phyloP scores from a whole-genome alignment of 2,113 vertebrate genomes.

The Erythrolamprus reginae region DNA sequence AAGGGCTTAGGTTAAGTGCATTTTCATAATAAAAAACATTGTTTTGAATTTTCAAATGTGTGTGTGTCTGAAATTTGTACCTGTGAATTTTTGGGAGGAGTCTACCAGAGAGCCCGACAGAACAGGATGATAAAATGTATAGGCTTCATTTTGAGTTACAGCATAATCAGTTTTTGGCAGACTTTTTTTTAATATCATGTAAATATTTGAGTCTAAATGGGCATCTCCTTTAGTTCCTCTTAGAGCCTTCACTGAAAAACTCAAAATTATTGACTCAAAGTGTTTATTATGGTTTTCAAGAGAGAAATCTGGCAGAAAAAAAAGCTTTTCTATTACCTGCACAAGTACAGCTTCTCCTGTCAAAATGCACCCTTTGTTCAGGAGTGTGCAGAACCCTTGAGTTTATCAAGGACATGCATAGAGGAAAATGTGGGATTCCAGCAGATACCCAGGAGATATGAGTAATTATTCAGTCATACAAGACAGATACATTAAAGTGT shows the following conservation, averaged over 20 bases:
- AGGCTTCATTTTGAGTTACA: neutral
- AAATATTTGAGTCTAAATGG: neutral
- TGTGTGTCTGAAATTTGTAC: too few relatives aligned
- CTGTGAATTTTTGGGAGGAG: too few relatives aligned
- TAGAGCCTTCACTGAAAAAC: neutral
- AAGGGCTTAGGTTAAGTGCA: too few relatives aligned
- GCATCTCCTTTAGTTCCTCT: neutral
- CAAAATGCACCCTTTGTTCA: neutral
- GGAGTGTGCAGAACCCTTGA: too few relatives aligned
- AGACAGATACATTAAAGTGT: too few relatives aligned
- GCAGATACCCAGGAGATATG: too few relatives aligned
- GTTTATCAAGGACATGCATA: too few relatives aligned
- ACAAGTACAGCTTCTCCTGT: neutral
- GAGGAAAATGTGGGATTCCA: too few relatives aligned
- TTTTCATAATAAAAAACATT: too few relatives aligned
- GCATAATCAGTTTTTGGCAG: neutral
- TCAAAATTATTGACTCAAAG: neutral
- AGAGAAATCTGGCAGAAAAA: neutral
- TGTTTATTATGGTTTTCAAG: neutral
- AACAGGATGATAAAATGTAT: neutral
- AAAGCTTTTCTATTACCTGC: neutral
- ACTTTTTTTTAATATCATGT: neutral
- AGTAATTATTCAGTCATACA: too few relatives aligned
- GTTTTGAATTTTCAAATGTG: too few relatives aligned
- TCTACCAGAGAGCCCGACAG: too few relatives aligned